Percentiles rank a stretch among this genome's conserved stretches.
These are phyloP conservation scores for Cotesia chilonis DNA, from an alignment of 1,140 invertebrate species.

Conservation along the genomic window DNA sequence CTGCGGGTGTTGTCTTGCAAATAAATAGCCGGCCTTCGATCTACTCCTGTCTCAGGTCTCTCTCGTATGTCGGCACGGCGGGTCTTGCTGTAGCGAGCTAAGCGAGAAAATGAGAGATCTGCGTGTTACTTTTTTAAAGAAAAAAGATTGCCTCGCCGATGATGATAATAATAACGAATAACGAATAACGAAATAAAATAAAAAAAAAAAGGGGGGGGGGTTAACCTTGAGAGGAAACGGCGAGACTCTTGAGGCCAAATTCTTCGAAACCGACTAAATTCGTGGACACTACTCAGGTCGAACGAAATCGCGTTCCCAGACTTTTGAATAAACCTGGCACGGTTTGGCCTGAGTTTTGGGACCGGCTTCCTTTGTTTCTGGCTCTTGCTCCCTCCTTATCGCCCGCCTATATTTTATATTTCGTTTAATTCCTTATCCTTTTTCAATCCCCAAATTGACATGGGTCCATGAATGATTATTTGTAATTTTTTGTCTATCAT, in stretches of 20 bases:
- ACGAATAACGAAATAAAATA: conserved; percentile 23
- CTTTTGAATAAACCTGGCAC: background rate
- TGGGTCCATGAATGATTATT: too few species aligned
- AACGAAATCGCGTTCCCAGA: conserved; percentile 23
- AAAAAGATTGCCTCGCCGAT: background rate
- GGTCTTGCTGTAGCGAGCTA: too few species aligned
- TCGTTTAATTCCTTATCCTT: conserved; percentile 2
- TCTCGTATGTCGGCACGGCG: too few species aligned
- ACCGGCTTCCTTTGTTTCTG: conserved; percentile 25
- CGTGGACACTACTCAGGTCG: conserved; percentile 11
- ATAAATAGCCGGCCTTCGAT: too few species aligned
- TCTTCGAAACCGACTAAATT: conserved; percentile 36
- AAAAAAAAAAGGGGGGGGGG: background rate
- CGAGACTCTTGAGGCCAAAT: conserved; percentile 14
- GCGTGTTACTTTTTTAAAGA: conserved; percentile 4
- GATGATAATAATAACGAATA: background rate
- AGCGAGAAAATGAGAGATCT: too few species aligned
- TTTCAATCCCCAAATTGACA: background rate
- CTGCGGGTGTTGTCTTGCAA: too few species aligned
- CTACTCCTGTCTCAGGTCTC: too few species aligned
- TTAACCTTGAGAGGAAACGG: conserved; percentile 15
- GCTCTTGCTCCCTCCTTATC: background rate
- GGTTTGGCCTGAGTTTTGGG: background rate
- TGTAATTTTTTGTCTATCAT: too few species aligned
- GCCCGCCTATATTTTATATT: background rate